Conservation (phyloP, 2,888 invertebrate genomes). For the Physocephala rufipes region DNA sequence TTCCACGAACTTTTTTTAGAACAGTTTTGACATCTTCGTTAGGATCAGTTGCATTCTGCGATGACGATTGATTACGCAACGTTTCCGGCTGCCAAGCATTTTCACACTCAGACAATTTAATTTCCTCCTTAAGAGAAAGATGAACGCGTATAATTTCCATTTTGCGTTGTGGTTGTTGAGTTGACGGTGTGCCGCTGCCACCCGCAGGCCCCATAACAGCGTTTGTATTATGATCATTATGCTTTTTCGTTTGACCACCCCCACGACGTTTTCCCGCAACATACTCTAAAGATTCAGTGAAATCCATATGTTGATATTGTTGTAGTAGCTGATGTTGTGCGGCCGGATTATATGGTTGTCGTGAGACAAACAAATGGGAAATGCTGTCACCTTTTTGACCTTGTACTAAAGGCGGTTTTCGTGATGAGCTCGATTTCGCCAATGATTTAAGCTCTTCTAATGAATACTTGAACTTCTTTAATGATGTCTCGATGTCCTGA, state of each 20-base stretch:
- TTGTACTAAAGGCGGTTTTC: slow-evolving; percentile 55
- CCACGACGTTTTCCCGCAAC: slow-evolving; percentile 54
- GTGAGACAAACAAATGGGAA: slow-evolving; percentile 56
- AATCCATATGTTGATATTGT: slow-evolving; percentile 57
- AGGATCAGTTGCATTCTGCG: slow-evolving; percentile 26
- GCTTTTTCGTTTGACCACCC: slow-evolving; percentile 50
- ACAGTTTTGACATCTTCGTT: slow-evolving; percentile 56
- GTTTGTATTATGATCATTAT: slow-evolving; percentile 48
- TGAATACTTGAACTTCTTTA: slow-evolving; percentile 48
- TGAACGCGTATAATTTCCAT: slow-evolving; percentile 60
- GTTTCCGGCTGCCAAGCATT: slow-evolving; percentile 62
- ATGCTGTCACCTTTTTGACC: slow-evolving; percentile 59
- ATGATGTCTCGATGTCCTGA: background rate
- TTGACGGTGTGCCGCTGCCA: slow-evolving; percentile 38
- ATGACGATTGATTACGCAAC: slow-evolving; percentile 49
- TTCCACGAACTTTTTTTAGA: slow-evolving; percentile 60
- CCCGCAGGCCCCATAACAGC: slow-evolving; percentile 38
- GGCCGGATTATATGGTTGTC: slow-evolving; percentile 46
- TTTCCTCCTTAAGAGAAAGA: slow-evolving; percentile 60
- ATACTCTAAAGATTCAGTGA: slow-evolving; percentile 56
- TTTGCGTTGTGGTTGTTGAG: slow-evolving; percentile 50
- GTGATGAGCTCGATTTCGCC: slow-evolving; percentile 50
- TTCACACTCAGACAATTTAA: slow-evolving; percentile 59
- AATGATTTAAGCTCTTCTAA: slow-evolving; percentile 54
- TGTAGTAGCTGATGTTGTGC: slow-evolving; percentile 48